phyloP scores from a whole-genome alignment of 2,797 vertebrate species.

The Acanthiza pusilla region DNA sequence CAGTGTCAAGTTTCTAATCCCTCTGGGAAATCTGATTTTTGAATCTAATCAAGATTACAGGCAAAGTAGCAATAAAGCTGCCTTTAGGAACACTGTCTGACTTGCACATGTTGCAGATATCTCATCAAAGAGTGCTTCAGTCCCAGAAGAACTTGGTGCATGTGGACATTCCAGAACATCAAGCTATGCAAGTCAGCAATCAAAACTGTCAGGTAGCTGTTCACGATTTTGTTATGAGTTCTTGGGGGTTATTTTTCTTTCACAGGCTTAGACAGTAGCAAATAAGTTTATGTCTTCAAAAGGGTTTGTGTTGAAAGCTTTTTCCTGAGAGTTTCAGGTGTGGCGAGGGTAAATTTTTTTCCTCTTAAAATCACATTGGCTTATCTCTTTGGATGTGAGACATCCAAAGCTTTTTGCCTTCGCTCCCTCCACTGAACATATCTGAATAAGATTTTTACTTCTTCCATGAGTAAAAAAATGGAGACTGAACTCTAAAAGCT shows the following conservation, averaged over 20 bases:
- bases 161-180: slow-evolving; percentile 94
- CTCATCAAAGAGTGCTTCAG: slow-evolving; percentile 85
- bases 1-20: neutral
- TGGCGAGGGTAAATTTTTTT: neutral
- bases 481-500: neutral
- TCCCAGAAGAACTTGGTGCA: slow-evolving; percentile 87
- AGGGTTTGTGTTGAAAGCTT: neutral
- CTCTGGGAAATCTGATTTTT: neutral
- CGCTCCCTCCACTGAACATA: neutral
- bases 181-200: slow-evolving; percentile 96
- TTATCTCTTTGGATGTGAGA: neutral
- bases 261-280: neutral
- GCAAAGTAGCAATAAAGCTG: neutral
- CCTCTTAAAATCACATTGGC: neutral
- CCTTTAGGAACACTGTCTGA: neutral
- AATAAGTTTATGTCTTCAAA: neutral
- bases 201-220: slow-evolving; percentile 90
- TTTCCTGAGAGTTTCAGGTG: neutral
- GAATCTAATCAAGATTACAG: neutral
- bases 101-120: slow-evolving; percentile 72
- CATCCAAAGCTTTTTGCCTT: neutral
- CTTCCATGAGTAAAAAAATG: neutral
- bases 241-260: neutral
- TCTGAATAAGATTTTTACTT: neutral
- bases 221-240: neutral